Percentiles rank a stretch among this genome's conserved stretches.
phyloP scores from a whole-genome alignment of 2,113 vertebrate genomes.

The Balaeniceps rex region DNA sequence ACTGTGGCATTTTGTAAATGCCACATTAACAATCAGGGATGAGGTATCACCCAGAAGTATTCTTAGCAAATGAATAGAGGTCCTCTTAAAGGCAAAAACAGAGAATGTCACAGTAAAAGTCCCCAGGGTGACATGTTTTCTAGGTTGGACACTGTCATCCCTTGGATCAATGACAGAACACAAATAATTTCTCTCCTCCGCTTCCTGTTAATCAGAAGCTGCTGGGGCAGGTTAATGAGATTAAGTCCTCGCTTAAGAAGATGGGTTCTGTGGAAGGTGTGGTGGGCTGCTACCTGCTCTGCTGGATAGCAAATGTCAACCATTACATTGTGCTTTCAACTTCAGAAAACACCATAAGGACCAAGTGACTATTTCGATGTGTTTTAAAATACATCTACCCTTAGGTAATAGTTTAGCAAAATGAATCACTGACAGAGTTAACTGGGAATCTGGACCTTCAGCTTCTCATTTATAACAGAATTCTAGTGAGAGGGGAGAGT shows the following conservation, averaged over 20 bases:
- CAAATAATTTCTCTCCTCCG: neutral
- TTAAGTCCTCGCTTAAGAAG: neutral
- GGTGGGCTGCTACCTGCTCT: neutral
- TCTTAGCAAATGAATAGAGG: neutral
- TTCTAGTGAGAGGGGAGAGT: neutral
- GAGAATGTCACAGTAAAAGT: neutral
- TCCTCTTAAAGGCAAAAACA: neutral
- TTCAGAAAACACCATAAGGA: neutral
- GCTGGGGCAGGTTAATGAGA: neutral
- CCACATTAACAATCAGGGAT: neutral
- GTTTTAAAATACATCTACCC: neutral
- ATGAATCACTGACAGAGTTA: neutral
- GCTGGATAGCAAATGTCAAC: neutral
- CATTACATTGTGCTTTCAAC: neutral
- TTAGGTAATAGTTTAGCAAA: neutral
- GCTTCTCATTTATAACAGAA: neutral
- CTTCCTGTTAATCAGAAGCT: neutral
- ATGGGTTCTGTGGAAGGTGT: neutral
- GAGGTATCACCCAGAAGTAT: neutral
- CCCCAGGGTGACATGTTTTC: neutral
- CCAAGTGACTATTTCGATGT: neutral
- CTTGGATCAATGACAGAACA: neutral
- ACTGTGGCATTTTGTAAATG: slow-evolving; percentile 20
- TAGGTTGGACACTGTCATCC: neutral
- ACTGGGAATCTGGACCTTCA: neutral